phyloP scores from a whole-genome alignment of 2,113 vertebrate genomes.

The Poeciliopsis prolifica region DNA sequence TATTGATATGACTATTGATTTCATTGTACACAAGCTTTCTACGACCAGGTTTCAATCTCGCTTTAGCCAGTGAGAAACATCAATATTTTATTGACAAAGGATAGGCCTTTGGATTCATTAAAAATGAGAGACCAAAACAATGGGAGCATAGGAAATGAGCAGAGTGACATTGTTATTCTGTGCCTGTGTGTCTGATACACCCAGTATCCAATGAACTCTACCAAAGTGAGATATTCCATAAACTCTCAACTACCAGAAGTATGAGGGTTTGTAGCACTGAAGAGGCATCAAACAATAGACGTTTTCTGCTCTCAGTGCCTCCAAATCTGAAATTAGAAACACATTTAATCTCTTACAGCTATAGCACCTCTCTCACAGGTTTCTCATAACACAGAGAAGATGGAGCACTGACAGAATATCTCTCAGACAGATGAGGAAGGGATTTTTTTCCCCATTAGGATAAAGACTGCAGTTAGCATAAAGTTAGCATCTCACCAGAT shows the following conservation, averaged over 20 bases:
- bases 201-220: not conserved
- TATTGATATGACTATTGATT: conserved; percentile 37
- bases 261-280: conserved; percentile 7
- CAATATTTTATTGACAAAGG: conserved; percentile 24
- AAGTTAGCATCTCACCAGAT: not conserved
- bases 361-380: not conserved
- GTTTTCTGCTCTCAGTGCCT: not conserved
- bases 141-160: not conserved
- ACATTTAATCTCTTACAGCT: not conserved
- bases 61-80: conserved; percentile 18
- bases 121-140: conserved; percentile 7
- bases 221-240: not conserved
- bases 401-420: not conserved
- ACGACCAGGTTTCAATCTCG: not conserved
- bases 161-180: conserved; percentile 19
- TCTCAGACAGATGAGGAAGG: not conserved
- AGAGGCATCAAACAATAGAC: not conserved
- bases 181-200: not conserved
- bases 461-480: too few species aligned
- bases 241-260: not conserved
- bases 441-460: too few species aligned
- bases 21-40: not conserved
- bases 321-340: not conserved
- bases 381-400: not conserved
- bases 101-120: conserved; percentile 2